phyloP scores from a whole-genome alignment of 2,888 invertebrate species.

The Clepsis dumicolana region DNA sequence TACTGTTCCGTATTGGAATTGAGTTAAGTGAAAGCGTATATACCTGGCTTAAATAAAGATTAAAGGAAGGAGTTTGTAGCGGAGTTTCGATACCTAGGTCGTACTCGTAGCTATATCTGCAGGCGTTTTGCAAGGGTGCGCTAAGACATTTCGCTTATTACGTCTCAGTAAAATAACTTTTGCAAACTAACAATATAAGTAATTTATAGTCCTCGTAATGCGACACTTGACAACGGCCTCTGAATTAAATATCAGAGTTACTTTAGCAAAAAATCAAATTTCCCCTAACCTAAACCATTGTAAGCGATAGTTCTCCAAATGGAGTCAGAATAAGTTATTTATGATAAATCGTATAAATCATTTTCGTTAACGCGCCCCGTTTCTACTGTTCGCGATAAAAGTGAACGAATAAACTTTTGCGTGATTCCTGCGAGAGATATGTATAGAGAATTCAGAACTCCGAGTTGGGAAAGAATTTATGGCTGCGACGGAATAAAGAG shows the following conservation, averaged over 20 bases:
- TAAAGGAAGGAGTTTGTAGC: too few relatives aligned
- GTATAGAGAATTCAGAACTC: constrained; percentile 21
- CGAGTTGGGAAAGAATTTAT: constrained; percentile 51
- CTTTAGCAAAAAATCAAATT: constrained; percentile 53
- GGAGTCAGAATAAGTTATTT: constrained; percentile 81
- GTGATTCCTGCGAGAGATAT: constrained; percentile 80
- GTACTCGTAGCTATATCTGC: too few relatives aligned
- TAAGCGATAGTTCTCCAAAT: constrained; percentile 72
- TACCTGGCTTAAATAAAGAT: too few relatives aligned
- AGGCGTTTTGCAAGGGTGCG: too few relatives aligned
- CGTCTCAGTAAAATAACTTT: neutral
- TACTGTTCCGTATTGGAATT: constrained; percentile 37
- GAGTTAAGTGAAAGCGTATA: neutral
- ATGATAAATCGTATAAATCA: constrained; percentile 85
- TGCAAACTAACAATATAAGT: constrained; percentile 7
- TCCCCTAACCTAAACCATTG: constrained; percentile 56
- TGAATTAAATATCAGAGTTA: constrained; percentile 34
- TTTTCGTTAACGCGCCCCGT: constrained; percentile 77
- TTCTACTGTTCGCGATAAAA: constrained; percentile 67
- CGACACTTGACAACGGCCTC: constrained; percentile 34
- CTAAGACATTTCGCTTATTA: constrained; percentile 10
- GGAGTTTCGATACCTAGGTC: too few relatives aligned
- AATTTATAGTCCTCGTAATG: constrained; percentile 31
- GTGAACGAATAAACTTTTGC: constrained; percentile 82
- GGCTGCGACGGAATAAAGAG: constrained; percentile 48